Evolutionary conservation across 2,888 invertebrate genomes (phyloP), one percentile per base, ranked within the genome.

Genomic region (Macropis europaea): DNA sequence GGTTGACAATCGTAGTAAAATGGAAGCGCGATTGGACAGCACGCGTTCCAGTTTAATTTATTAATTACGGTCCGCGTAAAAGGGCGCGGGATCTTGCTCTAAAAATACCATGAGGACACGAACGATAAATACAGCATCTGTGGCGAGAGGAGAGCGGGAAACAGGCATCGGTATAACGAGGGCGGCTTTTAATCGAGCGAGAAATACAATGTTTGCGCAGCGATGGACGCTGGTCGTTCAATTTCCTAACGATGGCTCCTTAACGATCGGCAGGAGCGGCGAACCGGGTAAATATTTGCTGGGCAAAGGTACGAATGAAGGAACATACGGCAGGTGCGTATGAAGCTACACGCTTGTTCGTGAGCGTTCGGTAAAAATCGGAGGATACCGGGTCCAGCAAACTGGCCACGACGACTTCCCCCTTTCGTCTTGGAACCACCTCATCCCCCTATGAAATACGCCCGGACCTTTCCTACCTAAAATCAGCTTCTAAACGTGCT

Each of bases 171-270:
- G 43, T 28, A 67, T 59, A 70, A 68, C 70, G 68, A 68, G 70
- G 70, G 36, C 38, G 69, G 62, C 61, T 61, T 71, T 68, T 52
- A 68, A 71, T 68, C 68, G 71, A 38, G 56, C 36, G 69, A 42
- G 24, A 53, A 70, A 60, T 40, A 62, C 54, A 54, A 68, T 52
- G 45, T 62, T 71, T 62, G 61, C 68, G 24, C 30, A 26, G 19
- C 47, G 53, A 56, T 28, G 52, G 38, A 45, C 15, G 32, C 36
- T 52, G 50, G 22, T 22, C 45, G 52, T 63, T 70, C 70, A 48
- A 72, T 71, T 70, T 71, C 64, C 47, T 64, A 60, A 71, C 64
- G 54, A 71, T n/a, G n/a, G n/a, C 30, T 22, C 48, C 52, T 54
- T 48, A 48, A 40, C 71, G 57, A 56, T 47, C 42, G 26, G 13